These are phyloP conservation scores for Zaprionus ghesquierei DNA, from an alignment of 1,140 invertebrate species.

Conservation along the genomic window DNA sequence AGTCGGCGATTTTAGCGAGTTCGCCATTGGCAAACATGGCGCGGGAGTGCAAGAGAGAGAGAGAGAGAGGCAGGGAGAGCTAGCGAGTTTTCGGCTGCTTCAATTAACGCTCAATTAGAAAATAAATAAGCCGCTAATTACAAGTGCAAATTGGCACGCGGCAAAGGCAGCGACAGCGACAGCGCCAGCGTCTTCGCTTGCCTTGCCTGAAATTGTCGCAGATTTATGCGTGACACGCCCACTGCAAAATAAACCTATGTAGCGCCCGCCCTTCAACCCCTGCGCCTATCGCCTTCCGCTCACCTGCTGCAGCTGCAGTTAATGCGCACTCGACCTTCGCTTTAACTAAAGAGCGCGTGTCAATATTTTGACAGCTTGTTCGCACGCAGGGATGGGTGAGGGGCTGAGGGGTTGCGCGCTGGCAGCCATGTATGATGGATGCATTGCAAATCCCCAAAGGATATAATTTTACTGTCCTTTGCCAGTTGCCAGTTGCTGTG, in stretches of 20 bases:
- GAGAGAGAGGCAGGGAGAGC: not conserved
- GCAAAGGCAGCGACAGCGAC: not conserved
- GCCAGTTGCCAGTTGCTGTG: not conserved
- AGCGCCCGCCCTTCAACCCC: not conserved
- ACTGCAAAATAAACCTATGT: not conserved
- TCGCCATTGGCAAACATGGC: slow-evolving; percentile 26
- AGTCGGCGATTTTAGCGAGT: slow-evolving; percentile 60
- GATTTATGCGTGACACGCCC: slow-evolving; percentile 62
- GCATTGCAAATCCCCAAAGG: slow-evolving; percentile 66
- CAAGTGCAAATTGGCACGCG: slow-evolving; percentile 38
- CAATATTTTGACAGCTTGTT: slow-evolving; percentile 73
- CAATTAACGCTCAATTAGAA: slow-evolving; percentile 76
- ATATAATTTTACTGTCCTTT: slow-evolving; percentile 34
- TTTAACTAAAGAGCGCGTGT: slow-evolving; percentile 70
- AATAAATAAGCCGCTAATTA: slow-evolving; percentile 68
- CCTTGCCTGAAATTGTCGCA: slow-evolving; percentile 49
- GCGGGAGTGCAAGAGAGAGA: not conserved
- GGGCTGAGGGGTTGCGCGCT: not conserved
- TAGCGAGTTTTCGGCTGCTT: slow-evolving; percentile 20
- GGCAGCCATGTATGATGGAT: slow-evolving; percentile 54
- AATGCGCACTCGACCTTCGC: slow-evolving; percentile 73
- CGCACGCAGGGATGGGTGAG: not conserved
- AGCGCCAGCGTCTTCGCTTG: not conserved
- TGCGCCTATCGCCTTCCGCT: not conserved
- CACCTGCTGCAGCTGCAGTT: slow-evolving; percentile 52